These are phyloP conservation scores for Ochlodes sylvanus DNA, from an alignment of 2,888 invertebrate species.

Conservation along the genomic window DNA sequence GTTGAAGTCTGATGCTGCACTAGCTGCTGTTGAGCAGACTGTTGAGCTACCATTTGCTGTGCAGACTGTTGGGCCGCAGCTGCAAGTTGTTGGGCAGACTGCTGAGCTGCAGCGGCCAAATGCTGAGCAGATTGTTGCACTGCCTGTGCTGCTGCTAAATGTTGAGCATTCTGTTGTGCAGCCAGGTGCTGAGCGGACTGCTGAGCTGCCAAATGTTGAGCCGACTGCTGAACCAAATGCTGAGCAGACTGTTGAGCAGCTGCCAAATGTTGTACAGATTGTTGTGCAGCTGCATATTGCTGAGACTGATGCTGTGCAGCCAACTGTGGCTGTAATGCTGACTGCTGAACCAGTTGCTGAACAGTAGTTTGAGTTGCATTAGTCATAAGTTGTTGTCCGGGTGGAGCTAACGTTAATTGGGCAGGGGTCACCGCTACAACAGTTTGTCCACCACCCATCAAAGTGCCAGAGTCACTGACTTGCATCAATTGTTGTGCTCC, in stretches of 20 bases:
- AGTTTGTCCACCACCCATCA: constrained; percentile 79
- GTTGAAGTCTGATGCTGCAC: constrained; percentile 79
- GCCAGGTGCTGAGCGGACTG: constrained; percentile 65
- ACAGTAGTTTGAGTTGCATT: constrained; percentile 73
- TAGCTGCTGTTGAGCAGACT: constrained; percentile 74
- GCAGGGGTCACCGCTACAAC: constrained; percentile 79
- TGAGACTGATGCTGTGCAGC: constrained; percentile 71
- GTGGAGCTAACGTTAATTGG: constrained; percentile 73
- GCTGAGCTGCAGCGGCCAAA: constrained; percentile 60
- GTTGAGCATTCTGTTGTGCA: constrained; percentile 65
- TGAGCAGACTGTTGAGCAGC: constrained; percentile 65
- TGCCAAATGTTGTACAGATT: constrained; percentile 71
- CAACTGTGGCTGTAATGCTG: constrained; percentile 70
- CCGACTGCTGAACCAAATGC: constrained; percentile 60
- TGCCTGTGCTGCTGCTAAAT: constrained; percentile 49
- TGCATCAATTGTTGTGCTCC: constrained; percentile 81
- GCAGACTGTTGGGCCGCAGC: constrained; percentile 67
- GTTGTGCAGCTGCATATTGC: constrained; percentile 69
- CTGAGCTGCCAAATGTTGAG: constrained; percentile 60
- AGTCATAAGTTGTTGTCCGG: constrained; percentile 72
- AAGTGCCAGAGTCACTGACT: constrained; percentile 79
- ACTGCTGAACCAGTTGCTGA: constrained; percentile 75
- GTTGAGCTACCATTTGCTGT: constrained; percentile 72
- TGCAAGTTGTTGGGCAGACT: constrained; percentile 68
- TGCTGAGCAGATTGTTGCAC: constrained; percentile 69